Base-by-base conservation (phyloP, 2,113 vertebrate species). In the Genyomyrus donnyi region DNA sequence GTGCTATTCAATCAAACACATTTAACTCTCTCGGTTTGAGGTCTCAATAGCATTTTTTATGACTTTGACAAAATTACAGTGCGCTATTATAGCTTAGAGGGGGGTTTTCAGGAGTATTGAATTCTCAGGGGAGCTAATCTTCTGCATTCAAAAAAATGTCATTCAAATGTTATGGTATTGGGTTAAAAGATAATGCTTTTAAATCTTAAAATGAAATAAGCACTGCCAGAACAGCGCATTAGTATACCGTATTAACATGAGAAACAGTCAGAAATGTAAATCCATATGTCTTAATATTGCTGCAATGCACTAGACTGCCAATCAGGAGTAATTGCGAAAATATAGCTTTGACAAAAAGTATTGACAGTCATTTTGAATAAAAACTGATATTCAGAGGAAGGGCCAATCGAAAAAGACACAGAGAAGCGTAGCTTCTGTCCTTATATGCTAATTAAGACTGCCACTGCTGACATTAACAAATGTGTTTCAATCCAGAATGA, bases 371-470 rank as follows among this genome's bases (percentile, higher is more conserved):
- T 31, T 87, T 87, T 87, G 17, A 87, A 53, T 53, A 21, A 53
- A 87, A 87, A 39, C n/a, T 87, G 87, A 88, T n/a, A 45, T 62
- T 56, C 17, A 56, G 17, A 35, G 66, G 35, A 83, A 80, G 50
- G 50, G 9, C 45, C 74, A 80, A 80, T 42, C 35, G 35, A 53
- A 84, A 80, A 39, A 45, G 62, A 74, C 15, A 8, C 19, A 58
- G 31, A 89, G 77, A 89, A 50, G 42, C 10, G 0, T 27, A 42
- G 19, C 49, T 50, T 83, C 49, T 83, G 13, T 56, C 70, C 70
- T 31, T 74, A 89, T 83, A 89, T 88, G 58, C 19, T 88, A 85
- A 89, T 85, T 85, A 89, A 50, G 9, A 53, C 80, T n/a, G n/a
- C n/a, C n/a, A 89, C 56, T 89, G 39, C 42, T 39, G 77, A 85